Evolutionary conservation across 2,888 invertebrate species (phyloP).

Genomic region (Glaucopsyche alexis): DNA sequence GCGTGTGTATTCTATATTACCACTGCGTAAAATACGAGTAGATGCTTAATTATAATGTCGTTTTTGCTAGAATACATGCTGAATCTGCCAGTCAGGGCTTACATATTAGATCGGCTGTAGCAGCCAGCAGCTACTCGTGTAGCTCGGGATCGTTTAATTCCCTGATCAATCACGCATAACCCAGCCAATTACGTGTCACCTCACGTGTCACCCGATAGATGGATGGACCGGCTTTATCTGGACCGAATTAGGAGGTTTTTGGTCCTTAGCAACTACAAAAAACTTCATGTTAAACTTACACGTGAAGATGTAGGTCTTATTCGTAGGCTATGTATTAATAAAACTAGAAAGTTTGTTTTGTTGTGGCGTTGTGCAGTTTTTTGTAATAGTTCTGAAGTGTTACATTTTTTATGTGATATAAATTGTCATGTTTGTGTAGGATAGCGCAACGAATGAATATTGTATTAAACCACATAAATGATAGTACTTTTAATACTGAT

Average conservation of each 20-base stretch:
- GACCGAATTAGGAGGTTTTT: background rate
- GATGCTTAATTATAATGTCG: background rate
- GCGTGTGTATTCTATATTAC: background rate
- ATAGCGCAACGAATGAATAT: no score
- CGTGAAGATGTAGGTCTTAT: no score
- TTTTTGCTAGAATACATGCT: background rate
- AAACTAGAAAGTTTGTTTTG: no score
- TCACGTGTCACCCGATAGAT: constrained; percentile 16
- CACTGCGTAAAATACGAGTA: background rate
- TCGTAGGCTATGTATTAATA: no score
- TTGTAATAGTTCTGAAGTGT: no score
- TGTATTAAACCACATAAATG: no score
- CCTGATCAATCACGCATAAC: constrained; percentile 30
- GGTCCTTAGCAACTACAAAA: background rate
- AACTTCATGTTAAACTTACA: background rate
- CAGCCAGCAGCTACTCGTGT: background rate
- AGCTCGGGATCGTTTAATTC: constrained; percentile 32
- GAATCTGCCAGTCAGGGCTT: constrained; percentile 18
- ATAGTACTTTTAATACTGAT: no score
- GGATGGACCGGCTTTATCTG: constrained; percentile 1
- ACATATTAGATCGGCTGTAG: constrained; percentile 15
- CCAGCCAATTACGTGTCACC: constrained; percentile 31
- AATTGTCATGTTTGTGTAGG: no score
- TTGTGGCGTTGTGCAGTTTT: no score
- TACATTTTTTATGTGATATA: no score